Conservation (phyloP, 2,888 invertebrate species). For the Erebia palarica region DNA sequence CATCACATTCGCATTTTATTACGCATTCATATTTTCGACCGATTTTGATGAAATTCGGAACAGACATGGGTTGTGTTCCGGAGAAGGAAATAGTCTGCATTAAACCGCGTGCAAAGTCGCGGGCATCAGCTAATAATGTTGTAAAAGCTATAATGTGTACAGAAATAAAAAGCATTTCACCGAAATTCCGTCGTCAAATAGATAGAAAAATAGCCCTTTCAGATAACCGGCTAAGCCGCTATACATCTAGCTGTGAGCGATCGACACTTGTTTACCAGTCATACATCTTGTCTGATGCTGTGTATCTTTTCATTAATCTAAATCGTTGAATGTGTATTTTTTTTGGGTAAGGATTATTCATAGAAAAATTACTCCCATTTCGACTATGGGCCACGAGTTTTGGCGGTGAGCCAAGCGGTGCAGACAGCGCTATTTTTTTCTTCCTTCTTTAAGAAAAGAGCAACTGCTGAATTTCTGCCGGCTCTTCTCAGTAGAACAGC, state of each 20-base stretch:
- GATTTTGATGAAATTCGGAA: too few relatives aligned
- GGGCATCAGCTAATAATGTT: too few relatives aligned
- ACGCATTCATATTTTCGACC: too few relatives aligned
- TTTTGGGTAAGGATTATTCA: background rate
- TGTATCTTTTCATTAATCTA: conserved; percentile 24
- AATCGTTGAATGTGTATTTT: conserved; percentile 3
- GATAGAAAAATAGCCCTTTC: conserved; percentile 14
- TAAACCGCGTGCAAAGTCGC: too few relatives aligned
- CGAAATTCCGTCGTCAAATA: background rate
- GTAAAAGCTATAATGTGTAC: too few relatives aligned
- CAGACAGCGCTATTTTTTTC: too few relatives aligned
- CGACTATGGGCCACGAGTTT: background rate
- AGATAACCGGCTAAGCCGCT: conserved; percentile 10
- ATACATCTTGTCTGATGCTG: conserved; percentile 16
- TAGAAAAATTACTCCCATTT: background rate
- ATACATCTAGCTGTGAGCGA: conserved; percentile 13
- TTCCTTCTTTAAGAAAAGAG: too few relatives aligned
- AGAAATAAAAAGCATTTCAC: background rate
- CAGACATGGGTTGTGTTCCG: too few relatives aligned
- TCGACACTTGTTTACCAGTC: conserved; percentile 13
- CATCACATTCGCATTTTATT: too few relatives aligned
- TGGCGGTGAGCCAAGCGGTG: background rate
- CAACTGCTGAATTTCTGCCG: too few relatives aligned
- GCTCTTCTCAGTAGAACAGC: too few relatives aligned
- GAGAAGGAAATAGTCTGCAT: too few relatives aligned